These are phyloP conservation scores for Mnemiopsis leidyi DNA, from an alignment of 37 sponge, comb jelly and placozoan species.

Conservation along the genomic window DNA sequence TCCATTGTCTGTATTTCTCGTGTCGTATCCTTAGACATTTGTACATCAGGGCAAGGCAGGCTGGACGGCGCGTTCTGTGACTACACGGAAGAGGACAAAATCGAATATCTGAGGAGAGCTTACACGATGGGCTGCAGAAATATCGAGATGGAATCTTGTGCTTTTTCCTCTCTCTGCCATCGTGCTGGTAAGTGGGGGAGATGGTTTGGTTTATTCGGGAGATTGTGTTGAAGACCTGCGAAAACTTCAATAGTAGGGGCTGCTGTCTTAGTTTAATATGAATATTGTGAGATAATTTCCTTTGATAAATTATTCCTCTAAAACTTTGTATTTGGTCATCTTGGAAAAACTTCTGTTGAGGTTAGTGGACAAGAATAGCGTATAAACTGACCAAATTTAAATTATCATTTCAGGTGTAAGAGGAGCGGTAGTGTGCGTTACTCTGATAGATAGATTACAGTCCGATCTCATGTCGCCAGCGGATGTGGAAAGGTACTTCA, in stretches of 20 bases:
- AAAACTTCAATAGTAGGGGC: too few relatives aligned
- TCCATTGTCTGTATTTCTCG: too few relatives aligned
- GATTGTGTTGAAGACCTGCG: too few relatives aligned
- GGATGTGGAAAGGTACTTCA: slow-evolving; percentile 18
- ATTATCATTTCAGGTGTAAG: slow-evolving; percentile 44
- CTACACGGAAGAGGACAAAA: slow-evolving; percentile 74
- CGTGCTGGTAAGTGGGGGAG: slow-evolving; percentile 63
- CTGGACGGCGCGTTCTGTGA: slow-evolving; percentile 92
- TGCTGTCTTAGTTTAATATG: too few relatives aligned
- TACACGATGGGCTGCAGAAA: slow-evolving; percentile 75
- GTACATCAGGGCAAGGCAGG: slow-evolving; percentile 82
- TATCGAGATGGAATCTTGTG: slow-evolving; percentile 95
- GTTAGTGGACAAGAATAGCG: too few relatives aligned
- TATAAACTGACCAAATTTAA: too few relatives aligned
- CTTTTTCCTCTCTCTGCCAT: slow-evolving; percentile 79
- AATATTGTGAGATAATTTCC: too few relatives aligned
- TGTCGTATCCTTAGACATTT: neutral
- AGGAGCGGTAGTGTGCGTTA: slow-evolving; percentile 91
- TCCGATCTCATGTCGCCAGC: slow-evolving; percentile 74
- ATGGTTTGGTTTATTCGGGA: too few relatives aligned
- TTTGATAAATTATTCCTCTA: too few relatives aligned
- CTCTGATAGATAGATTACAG: slow-evolving; percentile 84
- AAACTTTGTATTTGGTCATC: too few relatives aligned
- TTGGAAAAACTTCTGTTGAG: too few relatives aligned
- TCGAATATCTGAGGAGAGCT: slow-evolving; percentile 73